Conservation (phyloP, 2,113 vertebrate species). For the Fukomys damarensis region DNA sequence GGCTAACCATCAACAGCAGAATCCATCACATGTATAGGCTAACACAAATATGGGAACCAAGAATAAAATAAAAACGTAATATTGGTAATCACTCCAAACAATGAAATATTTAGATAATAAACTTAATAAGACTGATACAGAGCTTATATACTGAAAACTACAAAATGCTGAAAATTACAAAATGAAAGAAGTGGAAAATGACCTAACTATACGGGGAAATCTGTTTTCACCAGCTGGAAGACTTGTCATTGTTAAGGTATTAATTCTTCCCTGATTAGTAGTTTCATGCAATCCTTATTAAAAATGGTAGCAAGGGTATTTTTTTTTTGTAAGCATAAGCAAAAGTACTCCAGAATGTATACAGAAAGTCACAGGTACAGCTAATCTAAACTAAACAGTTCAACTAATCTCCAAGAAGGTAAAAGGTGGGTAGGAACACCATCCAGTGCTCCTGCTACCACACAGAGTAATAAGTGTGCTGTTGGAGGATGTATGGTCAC, state of each 20-base stretch:
- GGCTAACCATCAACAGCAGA: neutral
- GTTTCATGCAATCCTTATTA: neutral
- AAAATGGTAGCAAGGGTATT: neutral
- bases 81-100: neutral
- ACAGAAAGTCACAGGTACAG: neutral
- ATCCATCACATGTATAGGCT: neutral
- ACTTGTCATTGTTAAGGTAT: neutral
- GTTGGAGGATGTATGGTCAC: no score
- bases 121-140: neutral
- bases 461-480: neutral
- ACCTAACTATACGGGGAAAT: neutral
- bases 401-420: neutral
- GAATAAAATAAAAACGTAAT: neutral
- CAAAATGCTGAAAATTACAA: neutral
- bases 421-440: accelerated
- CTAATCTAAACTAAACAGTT: neutral
- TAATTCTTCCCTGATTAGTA: neutral
- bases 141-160: neutral
- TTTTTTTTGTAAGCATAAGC: neutral
- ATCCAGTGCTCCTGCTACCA: neutral
- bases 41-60: neutral
- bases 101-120: neutral
- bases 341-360: neutral
- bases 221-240: neutral
- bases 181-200: neutral